Base-by-base conservation (phyloP, 2,888 invertebrate genomes). In the Ariolimax columbianus region DNA sequence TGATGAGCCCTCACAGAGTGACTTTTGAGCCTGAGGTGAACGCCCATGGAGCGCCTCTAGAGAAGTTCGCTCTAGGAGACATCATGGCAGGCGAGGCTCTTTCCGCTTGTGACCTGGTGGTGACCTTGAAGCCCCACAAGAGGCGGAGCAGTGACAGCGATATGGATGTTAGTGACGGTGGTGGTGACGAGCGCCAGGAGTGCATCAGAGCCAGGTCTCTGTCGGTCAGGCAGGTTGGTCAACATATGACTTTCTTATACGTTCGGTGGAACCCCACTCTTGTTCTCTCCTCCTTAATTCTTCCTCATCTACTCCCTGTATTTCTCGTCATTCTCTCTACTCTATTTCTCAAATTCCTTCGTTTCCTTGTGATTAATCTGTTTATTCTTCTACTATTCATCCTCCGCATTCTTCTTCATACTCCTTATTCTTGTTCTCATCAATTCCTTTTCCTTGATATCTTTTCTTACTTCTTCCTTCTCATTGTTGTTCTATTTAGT, bases 221-320 rank as follows among this genome's bases (percentile, higher is more conserved):
- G 43, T 83, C 83, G 7, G 75, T 78, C 19, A 83, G 78, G 70
- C 78, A 78, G 83, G 83, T 78, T n/a, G 6, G 83, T 55, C 11
- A 6, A 40, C 14, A 63, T 17, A n/a, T 63, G 3, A 23, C 55
- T 63, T 63, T 63, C n/a, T 63, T 6, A 55, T 23, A 55, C 23
- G 23, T 23, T 55, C 3, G 55, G 9, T 23, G 3, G 19, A 3
- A 19, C 55, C 55, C 55, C 55, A 19, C 55, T 55, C 55, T 55
- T 23, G 9, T 47, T 14, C 55, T 23, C 55, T 55, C 55, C 55
- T 47, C 55, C 23, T 55, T 23, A 11, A 19, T 23, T 55, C 55
- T 23, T 23, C 23, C 55, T 55, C 17, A 19, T 19, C 55, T 19
- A 19, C 55, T 55, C 55, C 23, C 23, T 23, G 19, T 55, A 11